Conservation (phyloP, 2,113 vertebrate genomes). For the Anhinga anhinga region DNA sequence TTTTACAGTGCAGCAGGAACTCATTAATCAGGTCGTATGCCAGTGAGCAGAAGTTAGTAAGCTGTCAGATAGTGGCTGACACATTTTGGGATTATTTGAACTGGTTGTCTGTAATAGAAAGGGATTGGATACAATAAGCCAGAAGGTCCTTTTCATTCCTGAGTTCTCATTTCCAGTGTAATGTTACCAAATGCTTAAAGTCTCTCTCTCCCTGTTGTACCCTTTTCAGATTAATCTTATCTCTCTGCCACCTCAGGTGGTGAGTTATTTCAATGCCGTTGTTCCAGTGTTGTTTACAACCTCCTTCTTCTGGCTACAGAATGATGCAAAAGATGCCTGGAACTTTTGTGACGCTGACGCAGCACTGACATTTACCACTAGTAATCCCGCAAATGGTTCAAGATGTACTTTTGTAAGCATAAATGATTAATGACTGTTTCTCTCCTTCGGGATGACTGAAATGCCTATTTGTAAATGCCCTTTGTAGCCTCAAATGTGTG, state of each 20-base stretch:
- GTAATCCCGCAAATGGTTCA: background rate
- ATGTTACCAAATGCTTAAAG: background rate
- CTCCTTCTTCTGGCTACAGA: background rate
- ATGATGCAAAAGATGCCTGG: background rate
- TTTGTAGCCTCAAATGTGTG: slow-evolving; percentile 80
- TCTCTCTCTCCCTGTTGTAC: background rate
- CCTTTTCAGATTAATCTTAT: background rate
- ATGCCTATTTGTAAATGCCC: background rate
- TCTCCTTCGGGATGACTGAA: background rate
- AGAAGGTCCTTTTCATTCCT: background rate
- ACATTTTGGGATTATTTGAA: background rate
- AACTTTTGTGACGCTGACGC: background rate
- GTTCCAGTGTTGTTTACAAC: background rate
- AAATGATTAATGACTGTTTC: background rate
- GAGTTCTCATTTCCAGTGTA: background rate
- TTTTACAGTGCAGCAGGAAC: background rate
- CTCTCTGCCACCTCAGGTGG: background rate
- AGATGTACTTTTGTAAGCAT: background rate
- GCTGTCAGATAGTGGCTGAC: background rate
- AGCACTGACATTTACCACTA: background rate
- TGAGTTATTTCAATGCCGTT: background rate
- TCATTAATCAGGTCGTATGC: background rate
- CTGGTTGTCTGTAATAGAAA: background rate
- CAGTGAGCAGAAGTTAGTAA: background rate
- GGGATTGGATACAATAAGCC: background rate